A percentile compares a stretch with the other conserved stretches of the same genome.
Conservation (phyloP, 2,113 vertebrate species). For the Lepidothrix coronata region DNA sequence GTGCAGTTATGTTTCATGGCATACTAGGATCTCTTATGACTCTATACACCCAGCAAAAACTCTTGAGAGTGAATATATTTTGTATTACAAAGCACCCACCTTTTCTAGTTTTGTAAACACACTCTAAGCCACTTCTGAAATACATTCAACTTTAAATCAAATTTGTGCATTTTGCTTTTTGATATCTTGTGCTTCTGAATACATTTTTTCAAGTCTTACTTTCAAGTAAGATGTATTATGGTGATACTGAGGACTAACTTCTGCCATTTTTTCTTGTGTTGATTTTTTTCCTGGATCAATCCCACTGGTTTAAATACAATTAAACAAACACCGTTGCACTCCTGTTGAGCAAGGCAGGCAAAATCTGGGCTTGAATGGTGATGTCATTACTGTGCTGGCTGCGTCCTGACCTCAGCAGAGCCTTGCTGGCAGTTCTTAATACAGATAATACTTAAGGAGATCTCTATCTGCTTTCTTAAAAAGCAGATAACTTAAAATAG, state of each 20-base stretch:
- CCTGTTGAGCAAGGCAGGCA: neutral
- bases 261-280: neutral
- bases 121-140: neutral
- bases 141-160: neutral
- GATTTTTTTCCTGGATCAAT: neutral
- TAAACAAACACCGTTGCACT: neutral
- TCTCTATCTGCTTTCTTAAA: constrained; percentile 1
- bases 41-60: neutral
- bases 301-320: neutral
- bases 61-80: neutral
- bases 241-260: neutral
- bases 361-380: neutral
- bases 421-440: neutral
- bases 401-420: neutral
- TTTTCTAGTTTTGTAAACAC: neutral
- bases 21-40: neutral
- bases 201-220: neutral
- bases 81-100: neutral
- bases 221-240: neutral
- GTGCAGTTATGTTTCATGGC: neutral
- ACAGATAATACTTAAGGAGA: constrained; percentile 5
- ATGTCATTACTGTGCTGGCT: neutral
- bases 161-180: neutral
- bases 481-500: constrained; percentile 7
- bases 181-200: neutral